A percentile compares a stretch with the other conserved stretches of the same genome.
Evolutionary conservation across 1,140 invertebrate genomes (phyloP).

Genomic region (Bombus turneri): DNA sequence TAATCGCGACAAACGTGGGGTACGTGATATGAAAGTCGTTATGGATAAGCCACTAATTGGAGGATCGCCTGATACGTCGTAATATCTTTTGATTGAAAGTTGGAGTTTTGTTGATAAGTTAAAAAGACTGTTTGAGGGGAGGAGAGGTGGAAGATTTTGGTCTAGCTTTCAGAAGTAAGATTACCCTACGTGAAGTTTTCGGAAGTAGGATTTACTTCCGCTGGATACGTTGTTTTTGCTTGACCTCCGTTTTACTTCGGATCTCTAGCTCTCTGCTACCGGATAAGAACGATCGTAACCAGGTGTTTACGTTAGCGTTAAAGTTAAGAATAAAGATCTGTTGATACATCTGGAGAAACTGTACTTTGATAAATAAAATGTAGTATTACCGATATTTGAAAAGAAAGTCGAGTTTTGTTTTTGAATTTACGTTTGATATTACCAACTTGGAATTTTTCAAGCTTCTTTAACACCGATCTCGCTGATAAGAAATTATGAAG

Average conservation of each 20-base stretch:
- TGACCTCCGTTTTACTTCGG: background rate
- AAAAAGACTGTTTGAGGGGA: background rate
- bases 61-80: no score
- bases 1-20: conserved; percentile 9
- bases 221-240: background rate
- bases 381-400: background rate
- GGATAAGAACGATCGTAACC: background rate
- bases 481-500: background rate
- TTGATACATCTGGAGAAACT: background rate
- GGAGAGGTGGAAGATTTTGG: background rate
- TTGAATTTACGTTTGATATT: background rate
- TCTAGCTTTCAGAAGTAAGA: background rate
- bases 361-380: no score
- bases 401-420: background rate
- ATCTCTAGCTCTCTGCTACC: no score
- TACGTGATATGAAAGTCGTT: background rate
- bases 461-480: background rate
- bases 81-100: background rate
- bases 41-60: background rate
- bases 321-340: background rate
- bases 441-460: background rate
- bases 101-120: background rate
- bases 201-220: background rate
- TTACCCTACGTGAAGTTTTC: background rate
- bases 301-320: background rate